Conservation (phyloP, 2,113 vertebrate species). For the Dunckerocampus dactyliophorus region DNA sequence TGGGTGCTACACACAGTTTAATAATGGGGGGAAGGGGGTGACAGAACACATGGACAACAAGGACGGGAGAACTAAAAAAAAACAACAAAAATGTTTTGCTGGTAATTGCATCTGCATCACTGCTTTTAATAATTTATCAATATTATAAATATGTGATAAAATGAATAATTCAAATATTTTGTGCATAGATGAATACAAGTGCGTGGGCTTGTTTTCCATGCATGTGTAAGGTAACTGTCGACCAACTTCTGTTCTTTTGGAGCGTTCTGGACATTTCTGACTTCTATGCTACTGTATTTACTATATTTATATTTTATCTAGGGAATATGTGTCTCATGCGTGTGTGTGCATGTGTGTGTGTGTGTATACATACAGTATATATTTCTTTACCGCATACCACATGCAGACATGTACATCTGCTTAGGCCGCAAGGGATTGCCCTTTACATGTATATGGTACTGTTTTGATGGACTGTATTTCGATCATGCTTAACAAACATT, state of each 20-base stretch:
- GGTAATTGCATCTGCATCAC: slow-evolving; percentile 1
- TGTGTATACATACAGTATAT: background rate
- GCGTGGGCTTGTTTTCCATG: slow-evolving; percentile 41
- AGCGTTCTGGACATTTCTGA: slow-evolving; percentile 41
- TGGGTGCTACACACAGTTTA: background rate
- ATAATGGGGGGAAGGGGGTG: background rate
- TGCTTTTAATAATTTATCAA: slow-evolving; percentile 7
- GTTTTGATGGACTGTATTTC: too few species aligned
- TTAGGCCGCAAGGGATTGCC: slow-evolving; percentile 2
- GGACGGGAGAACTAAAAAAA: background rate
- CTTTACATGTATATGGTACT: too few species aligned
- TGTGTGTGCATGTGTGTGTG: too few species aligned
- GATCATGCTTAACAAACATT: too few species aligned
- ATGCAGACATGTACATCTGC: background rate
- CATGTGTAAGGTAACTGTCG: slow-evolving; percentile 5
- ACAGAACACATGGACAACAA: slow-evolving; percentile 20
- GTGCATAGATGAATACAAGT: slow-evolving; percentile 9
- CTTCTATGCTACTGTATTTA: slow-evolving; percentile 29
- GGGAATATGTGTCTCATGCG: slow-evolving; percentile 6
- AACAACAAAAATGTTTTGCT: background rate
- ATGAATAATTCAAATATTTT: slow-evolving; percentile 37
- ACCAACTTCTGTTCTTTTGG: slow-evolving; percentile 20
- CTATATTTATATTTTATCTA: too few species aligned
- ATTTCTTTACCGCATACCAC: background rate
- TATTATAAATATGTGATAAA: slow-evolving; percentile 40